Evolutionary conservation across 2,113 vertebrate species (phyloP).

Genomic region (Peromyscus californicus): DNA sequence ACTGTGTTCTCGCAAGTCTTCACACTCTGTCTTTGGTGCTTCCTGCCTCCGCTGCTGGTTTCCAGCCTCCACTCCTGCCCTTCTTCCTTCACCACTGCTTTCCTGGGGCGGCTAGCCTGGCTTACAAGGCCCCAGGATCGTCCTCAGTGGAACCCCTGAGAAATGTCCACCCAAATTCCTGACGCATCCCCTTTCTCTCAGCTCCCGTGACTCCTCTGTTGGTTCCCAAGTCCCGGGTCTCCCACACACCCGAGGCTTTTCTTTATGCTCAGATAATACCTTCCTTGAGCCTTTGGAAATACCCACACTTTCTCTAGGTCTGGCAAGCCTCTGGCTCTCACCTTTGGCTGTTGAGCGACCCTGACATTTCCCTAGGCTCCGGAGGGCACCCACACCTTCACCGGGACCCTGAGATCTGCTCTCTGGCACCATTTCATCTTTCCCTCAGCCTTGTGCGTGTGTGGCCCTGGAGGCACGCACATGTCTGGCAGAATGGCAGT

Average conservation of each 20-base stretch:
- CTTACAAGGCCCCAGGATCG: not conserved
- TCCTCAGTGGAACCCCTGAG: not conserved
- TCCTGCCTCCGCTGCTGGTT: not conserved
- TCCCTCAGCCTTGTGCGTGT: not conserved
- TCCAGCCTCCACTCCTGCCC: not conserved
- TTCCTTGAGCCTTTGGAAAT: not conserved
- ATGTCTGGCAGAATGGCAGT: not conserved
- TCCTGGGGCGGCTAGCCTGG: rapidly evolving
- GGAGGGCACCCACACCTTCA: not conserved
- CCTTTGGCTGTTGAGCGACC: not conserved
- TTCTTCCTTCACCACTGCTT: rapidly evolving
- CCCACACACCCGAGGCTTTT: not conserved
- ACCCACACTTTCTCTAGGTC: not conserved
- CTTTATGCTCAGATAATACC: rapidly evolving
- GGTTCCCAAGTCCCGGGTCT: not conserved
- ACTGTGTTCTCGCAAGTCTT: rapidly evolving
- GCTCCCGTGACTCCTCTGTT: not conserved
- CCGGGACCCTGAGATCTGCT: not conserved
- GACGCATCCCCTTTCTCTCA: not conserved
- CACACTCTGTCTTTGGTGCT: rapidly evolving
- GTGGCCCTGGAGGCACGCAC: not conserved
- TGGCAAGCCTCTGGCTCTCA: not conserved
- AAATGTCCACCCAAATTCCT: not conserved
- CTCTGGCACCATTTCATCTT: not conserved
- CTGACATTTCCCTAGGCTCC: not conserved